Evolutionary conservation across 2,113 vertebrate species (phyloP).

Genomic region (Prolemur simus): DNA sequence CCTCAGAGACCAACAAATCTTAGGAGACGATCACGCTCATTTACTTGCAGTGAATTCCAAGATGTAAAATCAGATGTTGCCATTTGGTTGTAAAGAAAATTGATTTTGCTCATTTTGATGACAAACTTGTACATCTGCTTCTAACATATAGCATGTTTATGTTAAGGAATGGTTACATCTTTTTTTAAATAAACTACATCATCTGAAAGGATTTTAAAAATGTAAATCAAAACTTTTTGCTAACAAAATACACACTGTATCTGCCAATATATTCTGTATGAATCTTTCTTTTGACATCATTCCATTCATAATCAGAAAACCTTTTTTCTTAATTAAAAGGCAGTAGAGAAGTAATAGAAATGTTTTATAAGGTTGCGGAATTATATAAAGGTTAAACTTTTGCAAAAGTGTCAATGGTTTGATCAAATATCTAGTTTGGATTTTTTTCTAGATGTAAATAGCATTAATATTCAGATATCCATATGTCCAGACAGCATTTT

Average conservation of each 20-base stretch:
- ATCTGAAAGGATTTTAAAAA: not conserved
- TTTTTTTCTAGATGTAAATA: not conserved
- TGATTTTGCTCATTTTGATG: not conserved
- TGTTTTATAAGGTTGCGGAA: not conserved
- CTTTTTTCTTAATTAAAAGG: not conserved
- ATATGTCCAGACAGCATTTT: not conserved
- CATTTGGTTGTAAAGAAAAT: slow-evolving; percentile 80
- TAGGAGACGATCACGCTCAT: slow-evolving; percentile 93
- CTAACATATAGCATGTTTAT: not conserved
- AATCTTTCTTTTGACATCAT: not conserved
- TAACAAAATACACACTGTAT: not conserved
- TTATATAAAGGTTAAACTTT: slow-evolving; percentile 21
- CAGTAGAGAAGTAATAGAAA: not conserved
- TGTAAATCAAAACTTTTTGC: not conserved
- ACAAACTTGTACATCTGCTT: not conserved
- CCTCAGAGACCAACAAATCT: slow-evolving; percentile 81
- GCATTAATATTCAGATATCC: not conserved
- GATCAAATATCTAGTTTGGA: not conserved
- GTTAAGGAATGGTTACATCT: not conserved
- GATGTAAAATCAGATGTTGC: slow-evolving; percentile 81
- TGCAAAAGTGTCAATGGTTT: not conserved
- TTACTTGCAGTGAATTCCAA: slow-evolving; percentile 90
- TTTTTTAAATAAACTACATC: not conserved
- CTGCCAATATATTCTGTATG: not conserved
- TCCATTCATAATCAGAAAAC: not conserved